phyloP scores from a whole-genome alignment of 2,113 vertebrate species.

The Cephalophus harveyi region DNA sequence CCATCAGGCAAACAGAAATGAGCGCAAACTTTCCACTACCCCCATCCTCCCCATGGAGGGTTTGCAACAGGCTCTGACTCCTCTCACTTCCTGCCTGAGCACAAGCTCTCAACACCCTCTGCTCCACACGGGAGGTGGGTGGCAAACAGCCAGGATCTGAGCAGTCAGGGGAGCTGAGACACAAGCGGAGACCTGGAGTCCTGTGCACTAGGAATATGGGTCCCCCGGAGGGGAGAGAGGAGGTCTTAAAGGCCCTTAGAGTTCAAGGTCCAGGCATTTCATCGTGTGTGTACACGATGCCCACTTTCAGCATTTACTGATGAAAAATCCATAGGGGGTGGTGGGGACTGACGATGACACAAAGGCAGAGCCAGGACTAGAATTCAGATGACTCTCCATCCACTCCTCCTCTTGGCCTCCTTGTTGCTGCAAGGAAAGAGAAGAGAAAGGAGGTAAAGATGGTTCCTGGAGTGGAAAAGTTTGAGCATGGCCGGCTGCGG shows the following conservation, averaged over 20 bases:
- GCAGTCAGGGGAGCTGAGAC: not conserved
- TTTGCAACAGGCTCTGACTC: constrained; percentile 2
- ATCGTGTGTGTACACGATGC: not conserved
- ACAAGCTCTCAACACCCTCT: not conserved
- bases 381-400: not conserved
- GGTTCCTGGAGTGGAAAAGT: not conserved
- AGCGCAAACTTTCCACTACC: not conserved
- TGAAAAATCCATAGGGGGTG: not conserved
- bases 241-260: not conserved
- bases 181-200: not conserved
- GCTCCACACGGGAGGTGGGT: not conserved
- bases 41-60: not conserved
- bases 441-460: not conserved
- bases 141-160: constrained; percentile 14
- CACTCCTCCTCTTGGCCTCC: not conserved
- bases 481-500: not conserved
- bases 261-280: not conserved
- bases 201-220: not conserved
- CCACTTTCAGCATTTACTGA: not conserved
- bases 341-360: accelerated
- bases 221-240: accelerated
- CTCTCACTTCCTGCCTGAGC: constrained; percentile 62
- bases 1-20: not conserved
- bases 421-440: not conserved
- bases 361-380: not conserved